These are phyloP conservation scores for Zelostemma sp. DNA, from an alignment of 1,140 invertebrate species.

Conservation along the genomic window DNA sequence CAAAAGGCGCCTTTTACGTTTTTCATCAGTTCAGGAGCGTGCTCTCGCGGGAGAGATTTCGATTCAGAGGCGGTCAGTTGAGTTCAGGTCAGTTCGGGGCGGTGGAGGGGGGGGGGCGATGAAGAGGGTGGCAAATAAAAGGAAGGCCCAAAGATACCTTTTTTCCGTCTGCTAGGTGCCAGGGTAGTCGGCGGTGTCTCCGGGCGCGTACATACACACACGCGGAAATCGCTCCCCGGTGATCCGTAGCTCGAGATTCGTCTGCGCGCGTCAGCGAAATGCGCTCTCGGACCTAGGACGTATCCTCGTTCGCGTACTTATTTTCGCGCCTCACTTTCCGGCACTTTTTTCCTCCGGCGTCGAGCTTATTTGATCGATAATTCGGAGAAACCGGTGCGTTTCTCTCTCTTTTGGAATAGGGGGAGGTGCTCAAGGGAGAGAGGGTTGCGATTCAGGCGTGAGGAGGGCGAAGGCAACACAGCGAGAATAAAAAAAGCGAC, in stretches of 20 bases:
- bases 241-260: too few species aligned
- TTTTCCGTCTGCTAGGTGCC: slow-evolving; percentile 55
- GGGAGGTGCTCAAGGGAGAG: slow-evolving; percentile 21
- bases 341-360: slow-evolving; percentile 48
- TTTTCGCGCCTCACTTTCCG: slow-evolving; percentile 24
- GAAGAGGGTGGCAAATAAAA: background rate
- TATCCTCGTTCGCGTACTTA: slow-evolving; percentile 12
- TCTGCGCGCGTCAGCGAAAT: slow-evolving; percentile 7
- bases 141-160: slow-evolving; percentile 5
- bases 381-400: slow-evolving; percentile 51
- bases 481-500: too few species aligned
- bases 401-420: slow-evolving; percentile 13
- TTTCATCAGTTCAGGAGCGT: slow-evolving; percentile 22
- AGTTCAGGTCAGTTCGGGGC: slow-evolving; percentile 2
- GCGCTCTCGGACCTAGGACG: background rate
- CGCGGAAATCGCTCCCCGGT: slow-evolving; percentile 15
- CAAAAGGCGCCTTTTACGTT: slow-evolving; percentile 45
- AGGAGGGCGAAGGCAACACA: too few species aligned
- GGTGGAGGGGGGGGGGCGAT: background rate
- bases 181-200: slow-evolving; percentile 55
- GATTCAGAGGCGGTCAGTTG: slow-evolving; percentile 7
- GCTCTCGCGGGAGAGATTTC: slow-evolving; percentile 3
- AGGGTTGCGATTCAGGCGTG: background rate
- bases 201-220: slow-evolving; percentile 55
- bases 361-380: slow-evolving; percentile 58